phyloP scores from a whole-genome alignment of 2,113 vertebrate genomes.

The Sphaerodactylus townsendi region DNA sequence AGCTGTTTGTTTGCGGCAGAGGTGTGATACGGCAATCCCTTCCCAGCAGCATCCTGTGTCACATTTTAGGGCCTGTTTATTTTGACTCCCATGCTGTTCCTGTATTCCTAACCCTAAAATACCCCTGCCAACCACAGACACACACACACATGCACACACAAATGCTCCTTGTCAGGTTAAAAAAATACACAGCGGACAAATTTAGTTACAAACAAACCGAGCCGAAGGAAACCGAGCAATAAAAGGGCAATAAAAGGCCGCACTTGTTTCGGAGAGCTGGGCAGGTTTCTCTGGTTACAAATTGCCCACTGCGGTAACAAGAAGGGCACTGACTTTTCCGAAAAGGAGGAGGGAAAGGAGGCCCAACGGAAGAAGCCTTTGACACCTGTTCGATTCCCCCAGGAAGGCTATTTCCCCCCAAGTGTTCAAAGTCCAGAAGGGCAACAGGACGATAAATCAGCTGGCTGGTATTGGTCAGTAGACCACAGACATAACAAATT shows the following conservation, averaged over 20 bases:
- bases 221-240: neutral
- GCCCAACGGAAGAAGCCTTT: neutral
- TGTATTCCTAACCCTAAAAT: neutral
- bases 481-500: conserved; percentile 37
- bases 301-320: neutral
- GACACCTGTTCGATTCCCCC: neutral
- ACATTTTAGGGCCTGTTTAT: neutral
- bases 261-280: neutral
- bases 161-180: neutral
- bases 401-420: conserved; percentile 4
- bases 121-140: neutral
- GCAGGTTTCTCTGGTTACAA: neutral
- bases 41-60: conserved; percentile 5
- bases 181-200: neutral
- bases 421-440: neutral
- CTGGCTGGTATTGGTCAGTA: neutral
- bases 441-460: conserved; percentile 17
- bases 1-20: neutral
- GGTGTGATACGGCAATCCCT: neutral
- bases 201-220: conserved; percentile 8
- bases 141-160: too few species aligned
- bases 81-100: neutral
- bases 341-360: neutral
- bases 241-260: neutral
- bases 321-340: neutral